Evolutionary conservation across 2,113 vertebrate species (phyloP), one percentile per base, ranked within the genome.

Genomic region (Trichechus manatus): DNA sequence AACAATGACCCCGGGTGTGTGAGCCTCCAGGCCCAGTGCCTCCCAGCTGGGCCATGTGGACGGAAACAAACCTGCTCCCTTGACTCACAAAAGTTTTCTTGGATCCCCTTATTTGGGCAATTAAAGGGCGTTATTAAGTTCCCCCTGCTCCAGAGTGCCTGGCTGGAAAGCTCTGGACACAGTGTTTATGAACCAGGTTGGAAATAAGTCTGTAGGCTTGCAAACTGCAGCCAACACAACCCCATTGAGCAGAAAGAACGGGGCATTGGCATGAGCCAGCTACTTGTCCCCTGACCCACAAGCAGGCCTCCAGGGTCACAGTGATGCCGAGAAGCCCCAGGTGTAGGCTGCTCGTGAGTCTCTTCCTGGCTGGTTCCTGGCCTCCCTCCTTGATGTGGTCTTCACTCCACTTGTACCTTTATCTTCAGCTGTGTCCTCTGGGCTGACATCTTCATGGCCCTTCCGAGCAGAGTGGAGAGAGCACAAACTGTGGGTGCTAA

Each of bases 31-130:
- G 25, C 53, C 33, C 6, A 0, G 81, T 8, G 23, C 50, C 29
- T 27, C 27, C 11, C 27, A 42, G 90, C 81, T 91, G 39, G 88
- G 66, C 80, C 56, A 0, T 5, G 6, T 50, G 39, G 61, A 56
- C 59, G 66, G 87, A 80, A 53, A 70, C 10, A 80, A 42, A 59
- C 63, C n/a, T 25, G 72, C 70, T 85, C 23, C 68, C 2, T 0
- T 22, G 29, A 42, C 59, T 72, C 33, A 0, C 4, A 7, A 29
- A 36, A 19, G 25, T 53, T 87, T 42, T 59, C 7, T 2, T n/a
- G 86, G 50, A 44, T 25, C 77, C 89, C 80, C 80, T 96, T 94
- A 93, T 94, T 93, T 86, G 91, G 93, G 68, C 87, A 91, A 22
- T 82, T 95, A 70, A 92, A 64, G 72, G 79, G 88, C 61, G 44